Percentiles rank a stretch among this genome's conserved stretches.
Conservation (phyloP, 1,140 invertebrate genomes). For the Vanessa tameamea region DNA sequence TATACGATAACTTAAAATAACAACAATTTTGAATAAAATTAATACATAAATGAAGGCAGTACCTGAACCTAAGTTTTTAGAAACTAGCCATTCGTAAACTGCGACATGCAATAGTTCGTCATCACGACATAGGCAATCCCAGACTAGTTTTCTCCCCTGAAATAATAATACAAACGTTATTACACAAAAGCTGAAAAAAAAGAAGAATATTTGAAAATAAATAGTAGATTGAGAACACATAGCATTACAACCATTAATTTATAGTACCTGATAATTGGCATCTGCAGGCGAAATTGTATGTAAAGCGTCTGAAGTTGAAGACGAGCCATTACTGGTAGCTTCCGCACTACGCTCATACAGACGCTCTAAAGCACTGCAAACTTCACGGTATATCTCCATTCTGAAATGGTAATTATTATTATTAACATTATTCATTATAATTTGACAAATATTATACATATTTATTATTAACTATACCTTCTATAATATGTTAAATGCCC, state of each 20-base stretch:
- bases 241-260: no score
- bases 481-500: conserved; percentile 86
- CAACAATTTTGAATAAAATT: not conserved
- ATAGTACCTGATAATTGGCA: conserved; percentile 72
- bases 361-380: conserved; percentile 89
- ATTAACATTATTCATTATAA: not conserved
- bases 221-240: no score
- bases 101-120: conserved; percentile 95
- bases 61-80: conserved; percentile 81
- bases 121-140: conserved; percentile 77
- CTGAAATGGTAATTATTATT: conserved; percentile 70
- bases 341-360: conserved; percentile 86
- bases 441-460: no score
- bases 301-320: conserved; percentile 59
- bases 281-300: conserved; percentile 72
- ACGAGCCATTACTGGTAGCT: conserved; percentile 59
- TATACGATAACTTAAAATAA: not conserved
- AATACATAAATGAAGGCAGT: conserved; percentile 45
- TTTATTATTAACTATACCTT: conserved; percentile 70
- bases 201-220: not conserved
- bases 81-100: conserved; percentile 96
- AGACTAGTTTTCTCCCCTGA: conserved; percentile 75
- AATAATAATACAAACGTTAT: conserved; percentile 33
- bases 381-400: conserved; percentile 93
- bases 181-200: not conserved